Evolutionary conservation across 2,888 invertebrate species (phyloP), one percentile per base, ranked within the genome.

Genomic region (Acanthosepion pharaonis): DNA sequence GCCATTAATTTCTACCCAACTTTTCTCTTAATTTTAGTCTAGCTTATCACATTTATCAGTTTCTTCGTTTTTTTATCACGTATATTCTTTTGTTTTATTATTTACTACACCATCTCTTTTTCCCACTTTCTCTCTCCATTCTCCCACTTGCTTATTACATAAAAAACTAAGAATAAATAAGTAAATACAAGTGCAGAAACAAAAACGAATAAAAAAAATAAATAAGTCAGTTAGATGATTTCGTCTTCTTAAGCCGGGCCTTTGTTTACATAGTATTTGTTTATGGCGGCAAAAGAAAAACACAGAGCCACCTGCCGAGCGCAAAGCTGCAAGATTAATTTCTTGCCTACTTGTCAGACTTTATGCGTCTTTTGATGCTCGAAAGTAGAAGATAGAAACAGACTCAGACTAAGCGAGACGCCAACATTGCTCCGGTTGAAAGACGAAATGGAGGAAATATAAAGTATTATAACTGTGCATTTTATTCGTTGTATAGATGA

Each of bases 251-350:
- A n/a, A 78, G n/a, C n/a, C n/a, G 33, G n/a, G n/a, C n/a, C n/a
- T 33, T 78, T 78, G 78, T 78, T 78, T 78, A 78, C n/a, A 78
- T n/a, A 78, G 78, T 33, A 78, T 78, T 78, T 78, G n/a, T 78
- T 78, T 78, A 78, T n/a, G 78, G 78, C n/a, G 78, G n/a, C n/a
- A 33, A 78, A 78, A 33, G n/a, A 33, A 78, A 33, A 3, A 78
- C 33, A 78, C 4, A n/a, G 33, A n/a, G 78, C 78, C 78, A 78
- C 78, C 78, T 78, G 78, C 78, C 18, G 78, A 78, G 78, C 78
- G n/a, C n/a, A n/a, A 78, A 78, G n/a, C 78, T 78, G 78, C 78
- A 78, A 78, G 78, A 78, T n/a, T 78, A n/a, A 78, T 78, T 78
- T 78, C 78, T 78, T 33, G 78, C 78, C 78, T n/a, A n/a, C n/a